These are phyloP conservation scores for Tachina grossa DNA, from an alignment of 2,888 invertebrate species.

Conservation along the genomic window DNA sequence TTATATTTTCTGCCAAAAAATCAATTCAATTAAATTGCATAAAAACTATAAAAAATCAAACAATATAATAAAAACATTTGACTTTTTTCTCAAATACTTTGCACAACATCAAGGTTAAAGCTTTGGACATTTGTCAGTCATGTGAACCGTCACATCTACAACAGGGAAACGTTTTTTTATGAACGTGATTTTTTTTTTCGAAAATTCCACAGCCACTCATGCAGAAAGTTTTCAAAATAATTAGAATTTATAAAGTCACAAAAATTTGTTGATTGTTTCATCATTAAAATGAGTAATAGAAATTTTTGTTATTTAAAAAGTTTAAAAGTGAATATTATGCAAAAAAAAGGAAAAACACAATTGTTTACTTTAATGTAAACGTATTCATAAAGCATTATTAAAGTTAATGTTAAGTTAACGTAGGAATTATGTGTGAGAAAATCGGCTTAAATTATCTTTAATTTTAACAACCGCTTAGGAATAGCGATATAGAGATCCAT, in stretches of 20 bases:
- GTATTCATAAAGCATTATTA: no score
- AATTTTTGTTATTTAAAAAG: neutral
- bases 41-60: conserved; percentile 3
- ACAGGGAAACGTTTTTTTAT: conserved; percentile 41
- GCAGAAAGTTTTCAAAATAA: conserved; percentile 53
- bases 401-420: no score
- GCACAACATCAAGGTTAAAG: conserved; percentile 60
- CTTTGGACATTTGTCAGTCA: conserved; percentile 40
- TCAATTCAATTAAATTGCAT: conserved; percentile 42
- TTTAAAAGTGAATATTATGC: neutral
- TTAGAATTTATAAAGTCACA: neutral
- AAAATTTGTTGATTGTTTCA: conserved; percentile 61
- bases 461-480: neutral
- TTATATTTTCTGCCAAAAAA: conserved; percentile 12
- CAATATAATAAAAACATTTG: conserved; percentile 36
- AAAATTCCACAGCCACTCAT: conserved; percentile 53
- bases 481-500: neutral
- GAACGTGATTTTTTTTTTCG: neutral
- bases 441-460: no score
- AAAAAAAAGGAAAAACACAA: neutral
- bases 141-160: conserved; percentile 60
- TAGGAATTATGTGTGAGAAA: no score
- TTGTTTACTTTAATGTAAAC: neutral
- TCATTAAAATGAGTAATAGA: conserved; percentile 39
- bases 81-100: conserved; percentile 44